Evolutionary conservation across 2,797 vertebrate species (phyloP), one percentile per base, ranked within the genome.

Genomic region (Carapus acus): DNA sequence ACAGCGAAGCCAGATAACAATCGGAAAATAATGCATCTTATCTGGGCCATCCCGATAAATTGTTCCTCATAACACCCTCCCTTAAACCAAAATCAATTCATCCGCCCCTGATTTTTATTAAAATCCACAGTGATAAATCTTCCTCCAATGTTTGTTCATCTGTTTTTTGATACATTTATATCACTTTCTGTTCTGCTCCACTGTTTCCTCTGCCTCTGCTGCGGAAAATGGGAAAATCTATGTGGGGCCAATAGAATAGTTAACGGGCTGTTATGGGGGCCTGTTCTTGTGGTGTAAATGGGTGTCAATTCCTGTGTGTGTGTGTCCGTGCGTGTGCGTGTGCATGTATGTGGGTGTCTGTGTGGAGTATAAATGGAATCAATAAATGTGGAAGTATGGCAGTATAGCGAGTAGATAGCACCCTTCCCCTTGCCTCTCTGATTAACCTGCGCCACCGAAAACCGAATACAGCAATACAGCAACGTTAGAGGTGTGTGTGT

Each of bases 1-100:
- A 83, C 93, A 95, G 89, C 88, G 87, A 87, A 91, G 91, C 90
- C 90, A 87, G 92, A 97, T 94, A 96, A 95, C 94, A 96, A 95
- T 96, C 86, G 93, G 91, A 96, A 96, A 97, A 97, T 96, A 96
- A 97, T 97, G 94, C 93, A 93, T 96, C 93, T 98, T 96, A 92
- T 90, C 89, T 67, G 76, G 76, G 78, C 83, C 79, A 79, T 85
- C 91, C 90, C 91, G 89, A 95, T 97, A 96, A 96, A 98, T 95
- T 96, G 93, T 96, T 93, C 93, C 91, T 91, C 92, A 93, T 92
- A 94, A 86, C 75, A 81, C 80, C 83, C 83, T 76, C 80, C 90
- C 92, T 93, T 93, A 93, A 94, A 94, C 93, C 92, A 97, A 96
- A 97, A 96, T 96, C 93, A 89, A 98, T 98, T 92, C 89, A 94